Percentiles rank a stretch among this genome's conserved stretches.
Evolutionary conservation across 2,888 invertebrate genomes (phyloP).

Genomic region (Acholoe squamosa): DNA sequence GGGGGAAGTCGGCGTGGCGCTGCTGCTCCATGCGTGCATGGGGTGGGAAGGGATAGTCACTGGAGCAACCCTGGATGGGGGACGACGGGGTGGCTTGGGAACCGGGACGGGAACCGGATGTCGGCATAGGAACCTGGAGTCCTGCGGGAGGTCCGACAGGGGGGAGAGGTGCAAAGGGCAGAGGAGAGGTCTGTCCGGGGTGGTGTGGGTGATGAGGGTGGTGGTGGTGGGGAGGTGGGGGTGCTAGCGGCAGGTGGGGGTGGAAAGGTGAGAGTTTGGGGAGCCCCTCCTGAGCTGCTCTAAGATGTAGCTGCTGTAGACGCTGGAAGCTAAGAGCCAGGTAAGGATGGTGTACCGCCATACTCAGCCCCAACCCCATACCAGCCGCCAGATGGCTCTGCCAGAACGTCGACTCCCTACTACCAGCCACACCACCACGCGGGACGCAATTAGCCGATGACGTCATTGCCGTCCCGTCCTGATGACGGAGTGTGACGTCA

Average conservation of each 20-base stretch:
- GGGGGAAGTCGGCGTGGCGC: background rate
- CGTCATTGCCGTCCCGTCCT: constrained; percentile 1
- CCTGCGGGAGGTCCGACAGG: background rate
- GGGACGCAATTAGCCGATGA: background rate
- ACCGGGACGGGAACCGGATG: background rate
- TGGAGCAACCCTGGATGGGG: constrained; percentile 18
- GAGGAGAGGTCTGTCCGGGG: background rate
- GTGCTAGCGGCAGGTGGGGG: constrained; percentile 10
- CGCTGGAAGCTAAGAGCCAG: constrained; percentile 61
- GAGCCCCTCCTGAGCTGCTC: constrained; percentile 38
- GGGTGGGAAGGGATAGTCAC: constrained; percentile 46
- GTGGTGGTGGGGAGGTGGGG: background rate
- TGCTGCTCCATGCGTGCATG: background rate
- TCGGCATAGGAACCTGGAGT: background rate
- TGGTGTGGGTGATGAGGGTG: background rate
- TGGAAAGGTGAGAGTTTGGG: constrained; percentile 1
- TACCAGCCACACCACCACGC: background rate
- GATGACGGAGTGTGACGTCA: constrained; percentile 8
- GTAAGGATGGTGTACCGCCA: constrained; percentile 54
- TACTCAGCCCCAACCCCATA: constrained; percentile 47
- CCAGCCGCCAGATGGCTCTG: background rate
- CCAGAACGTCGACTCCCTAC: background rate
- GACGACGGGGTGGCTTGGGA: background rate
- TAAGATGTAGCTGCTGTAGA: constrained; percentile 57
- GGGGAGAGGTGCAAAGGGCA: background rate